Evolutionary conservation across 2,113 vertebrate species (phyloP).

Genomic region (Mustela lutreola): DNA sequence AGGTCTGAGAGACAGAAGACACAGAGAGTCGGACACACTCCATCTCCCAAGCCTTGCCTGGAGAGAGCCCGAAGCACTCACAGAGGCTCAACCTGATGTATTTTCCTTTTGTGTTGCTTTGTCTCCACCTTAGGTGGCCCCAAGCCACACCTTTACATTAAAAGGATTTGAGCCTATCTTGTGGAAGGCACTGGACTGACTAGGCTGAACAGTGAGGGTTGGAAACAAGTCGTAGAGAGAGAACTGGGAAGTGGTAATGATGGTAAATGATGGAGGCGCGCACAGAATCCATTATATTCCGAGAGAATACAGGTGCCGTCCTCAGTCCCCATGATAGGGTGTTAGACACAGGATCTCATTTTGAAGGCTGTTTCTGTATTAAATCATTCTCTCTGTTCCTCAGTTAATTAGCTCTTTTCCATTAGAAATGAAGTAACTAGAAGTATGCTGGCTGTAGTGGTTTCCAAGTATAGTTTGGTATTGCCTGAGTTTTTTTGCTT

Average conservation of each 20-base stretch:
- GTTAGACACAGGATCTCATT: neutral
- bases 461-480: neutral
- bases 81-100: rapidly evolving
- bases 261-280: no score
- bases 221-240: neutral
- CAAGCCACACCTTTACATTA: rapidly evolving
- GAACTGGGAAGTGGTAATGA: neutral
- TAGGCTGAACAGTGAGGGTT: neutral
- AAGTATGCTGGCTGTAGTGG: no score
- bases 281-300: neutral
- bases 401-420: neutral
- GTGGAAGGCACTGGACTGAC: neutral
- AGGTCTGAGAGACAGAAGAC: neutral
- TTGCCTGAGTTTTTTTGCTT: no score
- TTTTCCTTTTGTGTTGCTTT: neutral
- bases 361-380: neutral
- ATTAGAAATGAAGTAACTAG: neutral
- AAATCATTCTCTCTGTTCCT: no score
- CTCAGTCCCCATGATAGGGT: neutral
- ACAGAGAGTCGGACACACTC: rapidly evolving
- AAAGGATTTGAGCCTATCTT: neutral
- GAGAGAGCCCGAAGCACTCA: neutral
- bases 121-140: no score
- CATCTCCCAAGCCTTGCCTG: no score
- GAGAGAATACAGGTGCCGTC: neutral